A percentile compares a stretch with the other conserved stretches of the same genome.
Conservation (phyloP, 2,888 invertebrate genomes). For the Heliconius charithonia region DNA sequence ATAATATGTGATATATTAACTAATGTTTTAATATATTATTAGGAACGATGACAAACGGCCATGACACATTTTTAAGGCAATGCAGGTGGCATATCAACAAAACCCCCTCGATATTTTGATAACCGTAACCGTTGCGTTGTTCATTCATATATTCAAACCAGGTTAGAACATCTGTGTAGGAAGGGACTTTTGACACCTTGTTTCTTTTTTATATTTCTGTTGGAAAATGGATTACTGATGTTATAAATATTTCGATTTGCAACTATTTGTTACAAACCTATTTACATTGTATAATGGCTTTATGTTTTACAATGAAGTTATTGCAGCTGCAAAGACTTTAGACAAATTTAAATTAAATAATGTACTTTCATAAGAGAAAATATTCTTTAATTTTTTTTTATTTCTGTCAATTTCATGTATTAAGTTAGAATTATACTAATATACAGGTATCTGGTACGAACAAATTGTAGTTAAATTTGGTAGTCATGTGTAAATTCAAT, state of each 20-base stretch:
- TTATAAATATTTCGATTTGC: neutral
- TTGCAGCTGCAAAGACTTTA: too few species aligned
- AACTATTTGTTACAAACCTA: neutral
- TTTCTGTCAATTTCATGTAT: too few species aligned
- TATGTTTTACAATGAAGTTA: too few species aligned
- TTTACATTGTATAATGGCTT: neutral
- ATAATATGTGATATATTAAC: neutral
- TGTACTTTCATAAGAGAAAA: too few species aligned
- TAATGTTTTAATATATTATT: neutral
- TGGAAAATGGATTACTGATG: neutral
- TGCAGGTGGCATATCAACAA: slow-evolving; percentile 33
- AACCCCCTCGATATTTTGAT: slow-evolving; percentile 33
- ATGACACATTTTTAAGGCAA: slow-evolving; percentile 30
- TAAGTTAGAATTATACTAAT: too few species aligned
- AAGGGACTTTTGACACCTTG: neutral
- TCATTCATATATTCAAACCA: slow-evolving; percentile 26
- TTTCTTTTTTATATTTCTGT: neutral
- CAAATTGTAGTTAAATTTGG: too few species aligned
- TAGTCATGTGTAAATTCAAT: too few species aligned
- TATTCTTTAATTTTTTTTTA: too few species aligned
- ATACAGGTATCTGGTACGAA: too few species aligned
- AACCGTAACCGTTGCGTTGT: slow-evolving; percentile 26
- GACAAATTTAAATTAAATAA: neutral
- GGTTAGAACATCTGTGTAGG: slow-evolving; percentile 18
- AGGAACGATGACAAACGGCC: slow-evolving; percentile 18